phyloP scores from a whole-genome alignment of 2,797 vertebrate species.

The Leucoraja ocellata region DNA sequence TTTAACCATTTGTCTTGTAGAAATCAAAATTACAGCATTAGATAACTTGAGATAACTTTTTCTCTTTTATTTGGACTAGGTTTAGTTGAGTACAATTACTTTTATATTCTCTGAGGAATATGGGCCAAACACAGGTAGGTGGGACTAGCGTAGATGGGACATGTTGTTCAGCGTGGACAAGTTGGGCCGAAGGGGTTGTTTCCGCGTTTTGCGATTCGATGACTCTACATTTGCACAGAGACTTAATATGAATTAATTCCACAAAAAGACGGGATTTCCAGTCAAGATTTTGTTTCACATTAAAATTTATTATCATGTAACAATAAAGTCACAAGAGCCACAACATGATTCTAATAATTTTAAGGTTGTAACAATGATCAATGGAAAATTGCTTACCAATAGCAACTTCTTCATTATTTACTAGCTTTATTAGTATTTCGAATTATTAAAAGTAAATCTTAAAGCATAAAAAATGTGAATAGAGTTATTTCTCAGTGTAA shows the following conservation, averaged over 20 bases:
- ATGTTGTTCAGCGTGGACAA: no score
- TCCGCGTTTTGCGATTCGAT: no score
- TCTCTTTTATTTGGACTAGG: no score
- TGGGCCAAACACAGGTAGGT: no score
- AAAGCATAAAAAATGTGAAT: background rate
- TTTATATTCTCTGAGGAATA: background rate
- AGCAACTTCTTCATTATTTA: background rate
- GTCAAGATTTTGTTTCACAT: background rate
- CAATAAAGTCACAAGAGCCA: background rate
- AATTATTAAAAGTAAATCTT: background rate
- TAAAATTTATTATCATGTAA: background rate
- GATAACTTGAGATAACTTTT: background rate
- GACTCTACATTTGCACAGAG: background rate
- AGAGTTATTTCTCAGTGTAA: background rate
- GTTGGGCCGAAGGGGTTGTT: no score
- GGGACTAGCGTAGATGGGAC: no score
- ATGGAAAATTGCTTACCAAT: background rate
- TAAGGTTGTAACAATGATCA: background rate
- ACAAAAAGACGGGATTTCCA: background rate
- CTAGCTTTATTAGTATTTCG: background rate
- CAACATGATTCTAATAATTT: background rate
- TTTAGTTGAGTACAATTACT: background rate
- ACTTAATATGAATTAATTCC: background rate
- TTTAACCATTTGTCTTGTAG: background rate
- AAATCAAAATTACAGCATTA: background rate